Evolutionary conservation across 2,797 vertebrate species (phyloP).

Genomic region (Molothrus aeneus): DNA sequence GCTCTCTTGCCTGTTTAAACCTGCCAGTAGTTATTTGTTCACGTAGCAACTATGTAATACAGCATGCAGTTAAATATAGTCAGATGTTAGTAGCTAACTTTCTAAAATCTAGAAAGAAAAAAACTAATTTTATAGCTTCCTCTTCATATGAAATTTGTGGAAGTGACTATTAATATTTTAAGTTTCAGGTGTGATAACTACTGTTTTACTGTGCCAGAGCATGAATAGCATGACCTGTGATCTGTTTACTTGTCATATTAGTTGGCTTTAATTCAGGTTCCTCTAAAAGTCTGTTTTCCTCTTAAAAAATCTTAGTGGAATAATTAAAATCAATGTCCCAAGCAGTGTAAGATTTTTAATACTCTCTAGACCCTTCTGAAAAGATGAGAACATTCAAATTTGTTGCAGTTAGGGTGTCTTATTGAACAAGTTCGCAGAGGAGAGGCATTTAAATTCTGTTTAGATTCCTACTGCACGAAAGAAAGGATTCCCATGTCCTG

Average conservation of each 20-base stretch:
- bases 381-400: not conserved
- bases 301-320: not conserved
- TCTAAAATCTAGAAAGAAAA: conserved; percentile 21
- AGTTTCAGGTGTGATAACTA: conserved; percentile 30
- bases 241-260: not conserved
- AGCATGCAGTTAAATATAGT: conserved; percentile 50
- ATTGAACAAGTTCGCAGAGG: not conserved
- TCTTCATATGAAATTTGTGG: not conserved
- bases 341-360: not conserved
- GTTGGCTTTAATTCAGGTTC: conserved; percentile 41
- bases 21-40: conserved; percentile 53
- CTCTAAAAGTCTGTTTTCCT: conserved; percentile 16
- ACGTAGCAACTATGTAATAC: not conserved
- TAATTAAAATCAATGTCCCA: not conserved
- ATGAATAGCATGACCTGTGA: conserved; percentile 56
- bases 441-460: not conserved
- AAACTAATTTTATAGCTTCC: conserved; percentile 43
- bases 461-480: not conserved
- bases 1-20: conserved; percentile 54
- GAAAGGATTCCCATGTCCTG: not conserved
- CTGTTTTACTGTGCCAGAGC: conserved; percentile 46
- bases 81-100: conserved; percentile 41
- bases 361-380: not conserved
- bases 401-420: not conserved
- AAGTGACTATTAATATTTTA: conserved; percentile 46